Base-by-base conservation (phyloP, 2,888 invertebrate genomes). In the Heteromyza rotundicornis region DNA sequence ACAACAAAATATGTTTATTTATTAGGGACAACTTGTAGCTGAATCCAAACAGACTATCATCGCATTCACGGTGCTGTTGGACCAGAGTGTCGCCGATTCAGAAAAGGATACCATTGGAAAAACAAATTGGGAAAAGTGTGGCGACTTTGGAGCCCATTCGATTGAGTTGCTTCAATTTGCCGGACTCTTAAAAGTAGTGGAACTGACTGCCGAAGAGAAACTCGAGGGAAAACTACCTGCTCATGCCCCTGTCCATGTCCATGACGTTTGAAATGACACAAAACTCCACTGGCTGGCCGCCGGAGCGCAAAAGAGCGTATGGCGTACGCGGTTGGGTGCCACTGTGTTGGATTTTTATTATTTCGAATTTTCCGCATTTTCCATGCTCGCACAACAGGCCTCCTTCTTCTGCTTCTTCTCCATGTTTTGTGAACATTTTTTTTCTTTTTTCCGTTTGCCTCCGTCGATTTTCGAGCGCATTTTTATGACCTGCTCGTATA, bases 251-350 rank as follows among this genome's bases (percentile, higher is more conserved):
- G 54, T 2, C 22, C 23, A 14, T 16, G 36, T 20, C 47, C 2
- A 17, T 47, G 47, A 47, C 7, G 20, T 3, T 19, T 40, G n/a
- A n/a, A 40, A 19, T 20, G 20, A 20, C 47, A 20, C n/a, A n/a
- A n/a, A n/a, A n/a, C n/a, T n/a, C n/a, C n/a, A n/a, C n/a, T n/a
- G n/a, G n/a, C n/a, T 8, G 14, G 5, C 19, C 19, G 19, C 17
- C 17, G 5, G 20, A 47, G 47, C 17, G 47, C 40, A 27, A 20
- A 40, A n/a, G n/a, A n/a, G n/a, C n/a, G n/a, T n/a, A n/a, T n/a
- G n/a, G n/a, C 50, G 40, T 55, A 59, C 56, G 20, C 63, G 63
- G 59, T 59, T 63, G 63, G 63, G 63, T 59, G 63, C 63, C 63
- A 40, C 63, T 59, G 63, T 55, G 51, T 49, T 49, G 54, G 32